A percentile compares a stretch with the other conserved stretches of the same genome.
phyloP scores from a whole-genome alignment of 2,797 vertebrate species.

The Zalophus californianus region DNA sequence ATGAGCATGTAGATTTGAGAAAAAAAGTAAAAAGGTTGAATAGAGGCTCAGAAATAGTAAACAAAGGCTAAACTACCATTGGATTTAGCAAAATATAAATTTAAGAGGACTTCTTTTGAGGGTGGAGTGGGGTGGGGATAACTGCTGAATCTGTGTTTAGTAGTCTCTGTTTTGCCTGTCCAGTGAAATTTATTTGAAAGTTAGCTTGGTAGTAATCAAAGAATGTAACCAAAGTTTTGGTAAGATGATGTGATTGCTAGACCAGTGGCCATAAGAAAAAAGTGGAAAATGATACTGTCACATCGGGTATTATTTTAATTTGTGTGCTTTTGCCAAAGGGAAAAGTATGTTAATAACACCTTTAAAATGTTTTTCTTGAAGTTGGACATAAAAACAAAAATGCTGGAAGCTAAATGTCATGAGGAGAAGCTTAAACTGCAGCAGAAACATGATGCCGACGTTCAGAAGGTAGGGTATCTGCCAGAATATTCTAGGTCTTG shows the following conservation, averaged over 20 bases:
- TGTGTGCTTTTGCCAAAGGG: slow-evolving; percentile 33
- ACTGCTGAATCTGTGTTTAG: neutral
- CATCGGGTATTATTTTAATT: slow-evolving; percentile 16
- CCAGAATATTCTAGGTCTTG: neutral
- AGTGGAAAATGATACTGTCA: neutral
- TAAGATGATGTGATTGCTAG: neutral
- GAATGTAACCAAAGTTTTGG: neutral
- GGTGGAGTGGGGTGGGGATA: neutral
- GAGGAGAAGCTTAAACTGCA: slow-evolving; percentile 96
- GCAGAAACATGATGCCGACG: slow-evolving; percentile 94
- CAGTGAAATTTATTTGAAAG: slow-evolving; percentile 44
- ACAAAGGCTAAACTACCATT: neutral
- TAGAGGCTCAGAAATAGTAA: slow-evolving; percentile 13
- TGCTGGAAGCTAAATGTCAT: slow-evolving; percentile 94
- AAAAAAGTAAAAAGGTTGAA: neutral
- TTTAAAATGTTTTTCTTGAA: slow-evolving; percentile 85
- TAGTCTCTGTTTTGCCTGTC: neutral
- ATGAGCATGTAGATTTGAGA: neutral
- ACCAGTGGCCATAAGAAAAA: neutral
- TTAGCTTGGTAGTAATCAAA: neutral
- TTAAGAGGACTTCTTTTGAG: neutral
- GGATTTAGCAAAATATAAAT: neutral
- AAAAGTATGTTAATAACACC: slow-evolving; percentile 51
- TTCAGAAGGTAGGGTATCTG: slow-evolving; percentile 93
- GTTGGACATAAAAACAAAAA: slow-evolving; percentile 93